Base-by-base conservation (phyloP, 2,113 vertebrate species). In the Eulacestoma nigropectus region DNA sequence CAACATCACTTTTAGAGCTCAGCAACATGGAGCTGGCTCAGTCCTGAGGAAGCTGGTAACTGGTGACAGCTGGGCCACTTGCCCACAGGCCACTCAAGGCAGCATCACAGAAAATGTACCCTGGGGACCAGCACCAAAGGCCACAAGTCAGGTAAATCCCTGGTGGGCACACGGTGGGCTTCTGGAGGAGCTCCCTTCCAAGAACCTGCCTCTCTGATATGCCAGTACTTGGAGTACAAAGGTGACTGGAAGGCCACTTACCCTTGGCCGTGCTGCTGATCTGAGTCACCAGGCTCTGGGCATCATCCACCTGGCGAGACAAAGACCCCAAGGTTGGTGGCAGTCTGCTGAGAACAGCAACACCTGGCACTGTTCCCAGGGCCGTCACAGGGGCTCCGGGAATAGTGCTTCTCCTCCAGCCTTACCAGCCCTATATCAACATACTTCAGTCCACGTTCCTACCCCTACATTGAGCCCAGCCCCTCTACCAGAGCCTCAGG, bases 281-380 rank as follows among this genome's bases (percentile, higher is more conserved):
- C 82, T 82, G 94, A 60, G 86, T 87, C 56, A 94, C 52, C 3
- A 96, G 84, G 80, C 75, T 95, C 89, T 79, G 90, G 62, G 83
- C 68, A 35, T 94, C 93, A 35, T 87, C 84, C 41, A 63, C 86
- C 97, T 97, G 91, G n/a, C 1, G 57, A 91, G 63, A 84, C 46
- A 97, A 81, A 82, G 84, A 62, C 21, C 10, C 17, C 25, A 11
- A 30, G 29, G 35, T 79, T 94, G 57, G 64, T 11, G 39, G 39
- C n/a, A 37, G 42, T 14, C 50, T 47, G 46, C 23, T 23, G 30
- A 77, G 44, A 87, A 21, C 37, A 90, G 50, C 42, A 27, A 30
- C 0, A 2, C 53, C 47, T 37, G 29, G 17, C 42, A 11, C 30
- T n/a, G 53, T 49, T 87, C 37, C 46, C 41, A 93, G 35, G 57